Evolutionary conservation across 2,113 vertebrate genomes (phyloP), one percentile per base, ranked within the genome.

Genomic region (Calyptomena viridis): DNA sequence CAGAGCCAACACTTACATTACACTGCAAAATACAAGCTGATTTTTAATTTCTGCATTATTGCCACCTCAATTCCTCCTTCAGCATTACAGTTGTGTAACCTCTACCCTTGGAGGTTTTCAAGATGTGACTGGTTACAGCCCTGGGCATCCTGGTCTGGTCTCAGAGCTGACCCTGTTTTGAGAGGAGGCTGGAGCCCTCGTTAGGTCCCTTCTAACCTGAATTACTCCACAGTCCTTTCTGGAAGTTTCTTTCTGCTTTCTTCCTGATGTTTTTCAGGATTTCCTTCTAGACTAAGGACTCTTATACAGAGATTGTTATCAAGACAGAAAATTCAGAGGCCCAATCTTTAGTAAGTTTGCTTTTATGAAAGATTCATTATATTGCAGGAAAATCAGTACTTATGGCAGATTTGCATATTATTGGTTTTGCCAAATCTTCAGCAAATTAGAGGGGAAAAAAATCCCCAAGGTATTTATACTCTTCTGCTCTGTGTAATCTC

Each of bases 391-490:
- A 82, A 78, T 7, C 19, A 68, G 13, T 46, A 28, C 15, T 78
- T 78, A 14, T 9, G 58, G 49, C 17, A 82, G 56, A 55, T 37
- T 67, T 67, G 33, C 7, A 2, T 44, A 53, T 52, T 84, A 20
- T 22, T 40, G 2, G 14, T 35, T 87, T 82, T 75, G 49, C 23
- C 12, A 52, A 31, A 85, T 39, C 20, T 71, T 33, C 67, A 76
- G 20, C 24, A 69, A 88, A 68, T 1, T 22, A 21, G 37, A 72
- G 31, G 5, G 2, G 2, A 40, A 39, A 39, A 75, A 75, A 11
- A 2, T 0, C 3, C 4, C 5, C 12, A 58, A 14, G 12, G 50
- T 84, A 55, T 27, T 74, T 62, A 24, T 3, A 47, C 7, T 40
- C 16, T 35, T 81, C 30, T 82, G 16, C 60, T 60, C 37, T 46